Conservation (phyloP, 2,888 invertebrate genomes). For the Spodoptera picta region DNA sequence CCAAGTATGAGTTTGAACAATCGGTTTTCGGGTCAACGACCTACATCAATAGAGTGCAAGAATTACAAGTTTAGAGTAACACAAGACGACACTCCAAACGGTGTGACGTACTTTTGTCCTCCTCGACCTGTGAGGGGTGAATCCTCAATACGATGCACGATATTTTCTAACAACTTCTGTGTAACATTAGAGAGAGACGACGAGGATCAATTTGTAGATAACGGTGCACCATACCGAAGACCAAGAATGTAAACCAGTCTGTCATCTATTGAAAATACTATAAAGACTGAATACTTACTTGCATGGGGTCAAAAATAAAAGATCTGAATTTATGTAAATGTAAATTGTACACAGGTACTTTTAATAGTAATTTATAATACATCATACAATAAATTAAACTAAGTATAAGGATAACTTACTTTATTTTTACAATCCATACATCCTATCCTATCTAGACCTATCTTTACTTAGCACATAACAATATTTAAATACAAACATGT, state of each 20-base stretch:
- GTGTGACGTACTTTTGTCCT: conserved; percentile 82
- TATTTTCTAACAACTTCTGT: conserved; percentile 84
- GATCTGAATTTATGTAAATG: conserved; percentile 24
- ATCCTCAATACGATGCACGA: conserved; percentile 73
- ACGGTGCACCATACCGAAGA: conserved; percentile 70
- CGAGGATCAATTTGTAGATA: conserved; percentile 75
- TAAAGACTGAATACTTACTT: conserved; percentile 35
- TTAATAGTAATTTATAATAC: conserved; percentile 15
- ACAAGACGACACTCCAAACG: conserved; percentile 70
- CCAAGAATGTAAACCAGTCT: conserved; percentile 63
- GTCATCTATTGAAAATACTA: conserved; percentile 4
- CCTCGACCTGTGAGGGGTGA: conserved; percentile 74
- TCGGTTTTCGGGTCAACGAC: conserved; percentile 35
- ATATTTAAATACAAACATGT: background rate
- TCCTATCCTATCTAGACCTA: no score
- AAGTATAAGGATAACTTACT: conserved; percentile 10
- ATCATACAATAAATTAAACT: conserved; percentile 18
- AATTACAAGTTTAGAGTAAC: conserved; percentile 82
- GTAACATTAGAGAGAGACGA: conserved; percentile 77
- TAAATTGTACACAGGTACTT: conserved; percentile 31
- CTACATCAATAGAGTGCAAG: conserved; percentile 79
- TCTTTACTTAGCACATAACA: background rate
- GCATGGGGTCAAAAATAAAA: conserved; percentile 11
- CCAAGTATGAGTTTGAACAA: conserved; percentile 28
- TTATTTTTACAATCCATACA: conserved; percentile 9